Percentiles rank a stretch among this genome's conserved stretches.
phyloP scores from a whole-genome alignment of 2,113 vertebrate genomes.

The Siniperca chuatsi region DNA sequence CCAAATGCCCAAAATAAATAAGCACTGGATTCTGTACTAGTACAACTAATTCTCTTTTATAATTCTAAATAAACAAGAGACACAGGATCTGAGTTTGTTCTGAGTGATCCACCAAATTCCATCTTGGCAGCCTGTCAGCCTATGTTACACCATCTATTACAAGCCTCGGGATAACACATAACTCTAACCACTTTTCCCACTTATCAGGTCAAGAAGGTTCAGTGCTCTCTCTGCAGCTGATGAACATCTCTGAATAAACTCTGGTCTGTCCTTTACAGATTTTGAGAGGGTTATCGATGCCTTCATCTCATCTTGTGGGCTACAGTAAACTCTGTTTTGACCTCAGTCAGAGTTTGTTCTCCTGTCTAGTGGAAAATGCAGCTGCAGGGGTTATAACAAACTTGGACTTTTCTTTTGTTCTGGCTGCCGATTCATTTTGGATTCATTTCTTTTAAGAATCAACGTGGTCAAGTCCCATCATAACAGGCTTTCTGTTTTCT shows the following conservation, averaged over 20 bases:
- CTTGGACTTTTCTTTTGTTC: background rate
- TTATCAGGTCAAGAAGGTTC: conserved; percentile 19
- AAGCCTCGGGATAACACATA: background rate
- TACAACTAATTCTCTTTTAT: conserved; percentile 20
- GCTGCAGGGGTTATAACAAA: background rate
- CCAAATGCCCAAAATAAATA: conserved; percentile 23
- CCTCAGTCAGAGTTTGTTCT: conserved; percentile 6
- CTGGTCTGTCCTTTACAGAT: conserved; percentile 2
- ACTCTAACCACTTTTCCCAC: conserved; percentile 6
- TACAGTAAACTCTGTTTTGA: conserved; percentile 8
- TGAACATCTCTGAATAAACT: conserved; percentile 20
- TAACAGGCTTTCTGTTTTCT: background rate
- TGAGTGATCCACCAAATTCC: background rate
- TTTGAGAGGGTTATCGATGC: conserved; percentile 14
- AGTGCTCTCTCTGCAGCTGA: conserved; percentile 12
- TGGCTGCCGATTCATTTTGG: background rate
- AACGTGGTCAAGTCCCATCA: background rate
- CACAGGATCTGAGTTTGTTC: conserved; percentile 9
- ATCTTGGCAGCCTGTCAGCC: conserved; percentile 6
- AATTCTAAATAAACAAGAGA: conserved; percentile 10
- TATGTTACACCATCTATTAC: background rate
- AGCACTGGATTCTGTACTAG: conserved; percentile 7
- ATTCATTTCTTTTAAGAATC: background rate
- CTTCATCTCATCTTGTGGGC: conserved; percentile 14
- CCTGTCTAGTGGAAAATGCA: conserved; percentile 10